Conservation (phyloP, 2,113 vertebrate genomes). For the Cebidichthys violaceus region DNA sequence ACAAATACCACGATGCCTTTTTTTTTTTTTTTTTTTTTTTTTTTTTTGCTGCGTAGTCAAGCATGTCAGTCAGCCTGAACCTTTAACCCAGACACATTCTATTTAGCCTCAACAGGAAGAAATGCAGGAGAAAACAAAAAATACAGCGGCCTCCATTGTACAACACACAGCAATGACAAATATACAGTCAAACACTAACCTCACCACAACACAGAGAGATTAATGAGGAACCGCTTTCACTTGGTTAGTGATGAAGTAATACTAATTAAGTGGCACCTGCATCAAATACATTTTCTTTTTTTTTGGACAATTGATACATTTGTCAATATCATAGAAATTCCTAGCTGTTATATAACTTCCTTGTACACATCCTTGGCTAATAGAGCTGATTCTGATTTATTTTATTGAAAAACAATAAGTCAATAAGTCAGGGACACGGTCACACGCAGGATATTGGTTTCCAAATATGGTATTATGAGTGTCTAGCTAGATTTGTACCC, state of each 20-base stretch:
- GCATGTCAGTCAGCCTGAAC: neutral
- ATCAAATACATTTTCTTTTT: neutral
- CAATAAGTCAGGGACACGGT: neutral
- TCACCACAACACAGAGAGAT: neutral
- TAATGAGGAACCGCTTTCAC: conserved; percentile 1
- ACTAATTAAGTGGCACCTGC: neutral
- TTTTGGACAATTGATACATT: neutral
- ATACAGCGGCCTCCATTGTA: neutral
- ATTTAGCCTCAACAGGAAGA: neutral
- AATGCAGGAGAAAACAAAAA: too few relatives aligned
- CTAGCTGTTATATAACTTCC: neutral
- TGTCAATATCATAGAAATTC: neutral
- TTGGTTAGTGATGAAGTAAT: neutral
- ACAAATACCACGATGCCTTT: conserved; percentile 14
- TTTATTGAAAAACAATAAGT: neutral
- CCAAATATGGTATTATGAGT: neutral
- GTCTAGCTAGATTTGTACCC: neutral
- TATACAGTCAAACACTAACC: conserved; percentile 11
- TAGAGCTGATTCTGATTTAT: neutral
- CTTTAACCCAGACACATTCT: neutral
- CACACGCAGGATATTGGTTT: neutral
- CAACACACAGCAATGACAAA: neutral
- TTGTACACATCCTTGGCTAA: neutral
- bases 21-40: too few relatives aligned
- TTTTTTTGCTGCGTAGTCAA: conserved; percentile 9